Evolutionary conservation across 30 jellyfish, hydroid and myxozoan genomes (phyloP).

Genomic region (Morbakka virulenta): DNA sequence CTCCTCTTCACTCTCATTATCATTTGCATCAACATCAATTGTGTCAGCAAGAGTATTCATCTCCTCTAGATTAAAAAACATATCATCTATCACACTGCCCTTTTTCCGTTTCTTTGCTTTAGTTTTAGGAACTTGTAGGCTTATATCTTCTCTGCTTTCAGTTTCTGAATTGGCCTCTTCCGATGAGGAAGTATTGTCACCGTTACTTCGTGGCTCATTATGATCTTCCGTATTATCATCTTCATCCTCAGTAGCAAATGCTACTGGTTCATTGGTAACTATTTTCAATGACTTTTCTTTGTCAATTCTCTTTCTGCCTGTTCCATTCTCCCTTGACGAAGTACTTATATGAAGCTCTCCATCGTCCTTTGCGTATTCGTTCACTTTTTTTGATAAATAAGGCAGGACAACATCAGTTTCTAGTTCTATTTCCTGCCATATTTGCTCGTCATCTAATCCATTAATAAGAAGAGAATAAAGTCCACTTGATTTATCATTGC

Average conservation of each 20-base stretch:
- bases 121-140: too few species aligned
- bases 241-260: neutral
- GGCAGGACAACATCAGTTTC: neutral
- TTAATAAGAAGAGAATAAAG: neutral
- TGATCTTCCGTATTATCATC: neutral
- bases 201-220: neutral
- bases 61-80: neutral
- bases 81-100: neutral
- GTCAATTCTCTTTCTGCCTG: neutral
- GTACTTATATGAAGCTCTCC: neutral
- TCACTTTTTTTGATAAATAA: too few species aligned
- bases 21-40: neutral
- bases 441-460: neutral
- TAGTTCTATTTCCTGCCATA: neutral
- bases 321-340: neutral
- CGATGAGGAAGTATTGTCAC: neutral
- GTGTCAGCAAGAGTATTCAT: neutral
- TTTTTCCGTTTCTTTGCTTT: neutral
- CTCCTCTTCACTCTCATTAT: neutral
- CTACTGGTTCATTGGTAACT: neutral
- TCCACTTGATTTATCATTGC: neutral
- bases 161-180: neutral
- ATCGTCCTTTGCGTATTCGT: neutral
- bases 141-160: neutral
- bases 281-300: neutral